These are phyloP conservation scores for Beris chalybata DNA, from an alignment of 2,888 invertebrate species.

Conservation along the genomic window DNA sequence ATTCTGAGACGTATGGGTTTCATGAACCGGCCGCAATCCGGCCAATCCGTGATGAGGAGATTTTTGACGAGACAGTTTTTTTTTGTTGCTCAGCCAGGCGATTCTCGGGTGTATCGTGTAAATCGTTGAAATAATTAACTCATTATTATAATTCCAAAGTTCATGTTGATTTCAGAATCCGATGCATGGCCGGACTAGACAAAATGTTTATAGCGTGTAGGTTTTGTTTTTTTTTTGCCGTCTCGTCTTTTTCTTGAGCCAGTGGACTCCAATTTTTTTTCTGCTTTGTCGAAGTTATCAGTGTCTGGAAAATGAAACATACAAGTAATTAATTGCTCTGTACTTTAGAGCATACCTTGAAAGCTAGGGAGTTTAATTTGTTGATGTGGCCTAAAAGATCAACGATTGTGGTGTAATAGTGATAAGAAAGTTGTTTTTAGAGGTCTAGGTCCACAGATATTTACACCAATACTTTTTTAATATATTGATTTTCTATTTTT, in stretches of 20 bases:
- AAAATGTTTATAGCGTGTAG: background rate
- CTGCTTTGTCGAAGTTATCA: conserved; percentile 3
- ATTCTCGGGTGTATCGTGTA: background rate
- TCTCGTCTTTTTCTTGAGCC: conserved; percentile 5
- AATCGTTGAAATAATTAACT: conserved; percentile 2
- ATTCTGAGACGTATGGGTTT: too few species aligned
- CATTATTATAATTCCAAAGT: conserved; percentile 14
- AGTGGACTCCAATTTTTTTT: conserved; percentile 7
- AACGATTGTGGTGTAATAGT: background rate
- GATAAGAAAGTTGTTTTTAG: too few species aligned
- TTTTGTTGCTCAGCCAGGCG: too few species aligned
- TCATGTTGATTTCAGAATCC: background rate
- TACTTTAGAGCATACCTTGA: too few species aligned
- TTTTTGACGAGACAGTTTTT: too few species aligned
- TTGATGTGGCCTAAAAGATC: background rate
- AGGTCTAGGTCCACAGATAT: background rate
- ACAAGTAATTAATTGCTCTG: too few species aligned
- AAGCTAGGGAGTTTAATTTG: too few species aligned
- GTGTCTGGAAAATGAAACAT: conserved; percentile 18
- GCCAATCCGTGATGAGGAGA: too few species aligned
- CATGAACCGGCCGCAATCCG: too few species aligned
- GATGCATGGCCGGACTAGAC: conserved; percentile 15
- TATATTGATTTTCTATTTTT: conserved; percentile 19
- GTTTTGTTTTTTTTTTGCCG: background rate
- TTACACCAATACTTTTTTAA: background rate